phyloP scores from a whole-genome alignment of 2,113 vertebrate genomes.

The Struthio camelus region DNA sequence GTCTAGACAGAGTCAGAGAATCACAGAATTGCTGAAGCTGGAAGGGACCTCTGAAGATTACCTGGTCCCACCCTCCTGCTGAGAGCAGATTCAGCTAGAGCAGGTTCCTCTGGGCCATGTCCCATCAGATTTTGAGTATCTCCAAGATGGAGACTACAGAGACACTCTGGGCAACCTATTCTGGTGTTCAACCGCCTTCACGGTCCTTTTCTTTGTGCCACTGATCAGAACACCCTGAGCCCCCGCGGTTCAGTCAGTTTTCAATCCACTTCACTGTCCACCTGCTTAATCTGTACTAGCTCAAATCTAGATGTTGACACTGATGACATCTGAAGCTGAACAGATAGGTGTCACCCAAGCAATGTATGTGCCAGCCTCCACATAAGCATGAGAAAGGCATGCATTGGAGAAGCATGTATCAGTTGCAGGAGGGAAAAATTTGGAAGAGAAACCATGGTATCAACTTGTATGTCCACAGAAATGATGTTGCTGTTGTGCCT shows the following conservation, averaged over 20 bases:
- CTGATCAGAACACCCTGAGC: background rate
- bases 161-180: background rate
- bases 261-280: background rate
- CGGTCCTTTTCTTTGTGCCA: background rate
- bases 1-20: background rate
- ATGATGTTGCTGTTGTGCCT: background rate
- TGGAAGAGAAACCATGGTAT: background rate
- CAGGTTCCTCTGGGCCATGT: background rate
- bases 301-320: background rate
- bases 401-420: background rate
- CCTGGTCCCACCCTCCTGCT: background rate
- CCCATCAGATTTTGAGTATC: background rate
- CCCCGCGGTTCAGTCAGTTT: background rate
- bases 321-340: background rate
- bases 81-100: background rate
- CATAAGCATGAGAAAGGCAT: background rate
- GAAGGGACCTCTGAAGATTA: background rate
- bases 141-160: background rate
- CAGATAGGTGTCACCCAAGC: background rate
- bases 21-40: background rate
- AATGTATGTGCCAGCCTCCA: background rate
- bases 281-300: background rate
- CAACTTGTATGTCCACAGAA: background rate
- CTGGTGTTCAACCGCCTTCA: background rate
- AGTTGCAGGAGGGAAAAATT: background rate